Evolutionary conservation across 2,888 invertebrate species (phyloP).

Genomic region (Antheraea assamensis): DNA sequence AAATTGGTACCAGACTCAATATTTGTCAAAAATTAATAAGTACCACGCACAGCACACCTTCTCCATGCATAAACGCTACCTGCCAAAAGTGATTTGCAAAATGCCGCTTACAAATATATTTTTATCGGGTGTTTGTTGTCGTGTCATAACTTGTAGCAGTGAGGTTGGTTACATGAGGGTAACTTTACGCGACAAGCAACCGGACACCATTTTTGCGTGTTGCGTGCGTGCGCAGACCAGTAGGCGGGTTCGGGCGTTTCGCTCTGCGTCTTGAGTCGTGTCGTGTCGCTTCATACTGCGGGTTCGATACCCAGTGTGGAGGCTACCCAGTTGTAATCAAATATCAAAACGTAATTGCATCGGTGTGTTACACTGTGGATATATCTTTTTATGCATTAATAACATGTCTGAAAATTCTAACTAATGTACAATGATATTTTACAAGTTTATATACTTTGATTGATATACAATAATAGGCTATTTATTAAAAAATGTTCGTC

Average conservation of each 20-base stretch:
- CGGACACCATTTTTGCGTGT: constrained; percentile 67
- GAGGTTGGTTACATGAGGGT: constrained; percentile 62
- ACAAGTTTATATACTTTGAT: neutral
- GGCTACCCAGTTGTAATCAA: neutral
- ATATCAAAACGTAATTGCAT: neutral
- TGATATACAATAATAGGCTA: neutral
- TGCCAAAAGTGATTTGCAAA: constrained; percentile 12
- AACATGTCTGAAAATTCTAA: neutral
- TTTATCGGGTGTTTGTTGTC: constrained; percentile 59
- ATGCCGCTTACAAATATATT: constrained; percentile 11
- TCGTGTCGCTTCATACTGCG: neutral
- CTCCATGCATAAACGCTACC: neutral
- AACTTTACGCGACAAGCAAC: constrained; percentile 65
- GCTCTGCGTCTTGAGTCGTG: neutral
- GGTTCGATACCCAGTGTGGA: neutral
- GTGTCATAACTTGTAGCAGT: constrained; percentile 71
- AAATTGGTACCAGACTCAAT: neutral
- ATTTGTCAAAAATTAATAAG: neutral
- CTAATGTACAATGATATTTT: neutral
- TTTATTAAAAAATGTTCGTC: neutral
- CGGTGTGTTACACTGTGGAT: neutral
- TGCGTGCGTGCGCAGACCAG: constrained; percentile 40
- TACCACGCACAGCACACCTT: neutral
- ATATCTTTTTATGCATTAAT: neutral
- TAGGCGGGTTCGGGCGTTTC: neutral